A percentile compares a stretch with the other conserved stretches of the same genome.
phyloP scores from a whole-genome alignment of 2,888 invertebrate genomes.

The Scaptomyza parva region DNA sequence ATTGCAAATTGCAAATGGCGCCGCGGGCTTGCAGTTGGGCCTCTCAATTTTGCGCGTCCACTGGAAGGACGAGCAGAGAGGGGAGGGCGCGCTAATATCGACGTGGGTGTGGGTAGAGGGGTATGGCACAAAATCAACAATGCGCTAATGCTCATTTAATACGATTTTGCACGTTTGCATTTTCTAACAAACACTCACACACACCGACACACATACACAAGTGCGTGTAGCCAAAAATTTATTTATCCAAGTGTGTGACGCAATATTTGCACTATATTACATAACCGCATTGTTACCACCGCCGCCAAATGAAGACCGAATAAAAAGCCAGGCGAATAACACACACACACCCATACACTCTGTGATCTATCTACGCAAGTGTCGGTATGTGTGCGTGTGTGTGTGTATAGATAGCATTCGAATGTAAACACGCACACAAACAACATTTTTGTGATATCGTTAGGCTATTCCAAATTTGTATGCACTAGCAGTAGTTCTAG shows the following conservation, averaged over 20 bases:
- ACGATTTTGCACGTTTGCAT: slow-evolving; percentile 75
- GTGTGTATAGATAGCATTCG: background rate
- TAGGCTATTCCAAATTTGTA: slow-evolving; percentile 7
- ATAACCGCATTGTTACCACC: slow-evolving; percentile 71
- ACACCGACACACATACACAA: background rate
- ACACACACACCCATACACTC: background rate
- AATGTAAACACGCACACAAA: background rate
- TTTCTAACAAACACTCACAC: slow-evolving; percentile 36
- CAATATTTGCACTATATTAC: slow-evolving; percentile 78
- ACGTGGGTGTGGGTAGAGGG: background rate
- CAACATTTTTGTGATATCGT: slow-evolving; percentile 1
- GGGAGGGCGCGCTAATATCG: background rate
- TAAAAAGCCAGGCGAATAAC: slow-evolving; percentile 40
- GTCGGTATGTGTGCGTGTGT: background rate
- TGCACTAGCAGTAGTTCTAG: background rate
- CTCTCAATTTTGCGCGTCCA: background rate
- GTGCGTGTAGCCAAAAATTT: slow-evolving; percentile 53
- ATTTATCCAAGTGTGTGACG: slow-evolving; percentile 71
- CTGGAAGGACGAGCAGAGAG: background rate
- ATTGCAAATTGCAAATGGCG: slow-evolving; percentile 39
- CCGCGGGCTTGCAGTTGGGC: slow-evolving; percentile 19
- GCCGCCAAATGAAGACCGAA: slow-evolving; percentile 70
- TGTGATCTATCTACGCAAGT: too few relatives aligned
- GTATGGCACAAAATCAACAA: slow-evolving; percentile 61
- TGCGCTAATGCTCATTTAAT: slow-evolving; percentile 81